phyloP scores from a whole-genome alignment of 2,797 vertebrate genomes.

The Sternotherus odoratus region DNA sequence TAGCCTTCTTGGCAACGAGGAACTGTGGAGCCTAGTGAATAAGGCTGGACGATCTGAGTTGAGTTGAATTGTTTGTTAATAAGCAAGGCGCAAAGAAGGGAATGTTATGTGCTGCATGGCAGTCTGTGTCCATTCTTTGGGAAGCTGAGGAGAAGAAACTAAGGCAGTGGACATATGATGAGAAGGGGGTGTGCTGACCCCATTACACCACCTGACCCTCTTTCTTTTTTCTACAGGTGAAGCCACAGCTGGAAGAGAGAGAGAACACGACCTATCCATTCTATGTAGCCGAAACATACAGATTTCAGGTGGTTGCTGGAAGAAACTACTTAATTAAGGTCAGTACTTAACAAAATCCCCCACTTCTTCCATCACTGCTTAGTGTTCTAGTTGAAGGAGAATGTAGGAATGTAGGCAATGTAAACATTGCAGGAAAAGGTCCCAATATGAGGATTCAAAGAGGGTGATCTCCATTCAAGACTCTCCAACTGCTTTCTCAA shows the following conservation, averaged over 20 bases:
- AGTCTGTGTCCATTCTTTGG: not conserved
- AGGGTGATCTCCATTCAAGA: not conserved
- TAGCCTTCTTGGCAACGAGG: too few relatives aligned
- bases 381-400: not conserved
- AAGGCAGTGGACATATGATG: not conserved
- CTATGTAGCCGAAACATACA: not conserved
- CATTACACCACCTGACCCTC: not conserved
- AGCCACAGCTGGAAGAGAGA: not conserved
- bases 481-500: not conserved
- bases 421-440: not conserved
- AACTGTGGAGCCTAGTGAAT: not conserved
- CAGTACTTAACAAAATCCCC: not conserved
- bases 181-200: not conserved
- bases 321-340: not conserved
- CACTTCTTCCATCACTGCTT: not conserved
- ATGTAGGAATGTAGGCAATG: too few relatives aligned
- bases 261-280: not conserved
- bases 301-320: slow-evolving; percentile 67
- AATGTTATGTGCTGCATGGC: not conserved
- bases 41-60: not conserved
- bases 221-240: not conserved
- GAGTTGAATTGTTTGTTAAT: not conserved
- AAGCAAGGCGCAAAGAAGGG: not conserved
- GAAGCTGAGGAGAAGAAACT: not conserved
- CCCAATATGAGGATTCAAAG: not conserved